Evolutionary conservation across 2,113 vertebrate genomes (phyloP).

Genomic region (Rhinichthys klamathensis): DNA sequence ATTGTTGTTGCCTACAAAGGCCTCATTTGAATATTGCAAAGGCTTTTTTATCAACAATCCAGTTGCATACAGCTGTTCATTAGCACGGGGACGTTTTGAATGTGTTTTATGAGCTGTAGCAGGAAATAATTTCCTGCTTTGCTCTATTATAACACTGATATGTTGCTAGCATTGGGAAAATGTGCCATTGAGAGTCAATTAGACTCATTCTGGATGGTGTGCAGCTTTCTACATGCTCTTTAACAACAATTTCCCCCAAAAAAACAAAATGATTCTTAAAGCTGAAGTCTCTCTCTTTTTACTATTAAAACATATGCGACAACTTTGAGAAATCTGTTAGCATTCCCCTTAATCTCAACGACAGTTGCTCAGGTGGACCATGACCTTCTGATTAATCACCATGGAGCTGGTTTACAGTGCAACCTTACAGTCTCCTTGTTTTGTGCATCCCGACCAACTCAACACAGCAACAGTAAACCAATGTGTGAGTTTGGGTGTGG

Average conservation of each 20-base stretch:
- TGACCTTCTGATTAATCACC: background rate
- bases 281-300: too few species aligned
- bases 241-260: background rate
- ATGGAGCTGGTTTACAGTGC: background rate
- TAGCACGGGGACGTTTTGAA: slow-evolving; percentile 30
- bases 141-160: too few species aligned
- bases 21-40: background rate
- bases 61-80: slow-evolving; percentile 7
- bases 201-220: background rate
- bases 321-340: background rate
- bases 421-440: background rate
- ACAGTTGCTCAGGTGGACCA: background rate
- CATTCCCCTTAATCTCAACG: background rate
- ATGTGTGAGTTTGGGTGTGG: background rate
- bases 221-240: background rate
- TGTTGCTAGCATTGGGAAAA: background rate
- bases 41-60: slow-evolving; percentile 7
- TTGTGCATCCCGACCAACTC: background rate
- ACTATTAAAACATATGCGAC: background rate
- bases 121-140: slow-evolving; percentile 38
- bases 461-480: background rate
- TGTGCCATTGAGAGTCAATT: background rate
- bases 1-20: slow-evolving; percentile 7
- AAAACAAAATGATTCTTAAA: background rate
- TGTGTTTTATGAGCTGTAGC: slow-evolving; percentile 33